Conservation (phyloP, 2,888 invertebrate species). For the Tenthredo amoena region DNA sequence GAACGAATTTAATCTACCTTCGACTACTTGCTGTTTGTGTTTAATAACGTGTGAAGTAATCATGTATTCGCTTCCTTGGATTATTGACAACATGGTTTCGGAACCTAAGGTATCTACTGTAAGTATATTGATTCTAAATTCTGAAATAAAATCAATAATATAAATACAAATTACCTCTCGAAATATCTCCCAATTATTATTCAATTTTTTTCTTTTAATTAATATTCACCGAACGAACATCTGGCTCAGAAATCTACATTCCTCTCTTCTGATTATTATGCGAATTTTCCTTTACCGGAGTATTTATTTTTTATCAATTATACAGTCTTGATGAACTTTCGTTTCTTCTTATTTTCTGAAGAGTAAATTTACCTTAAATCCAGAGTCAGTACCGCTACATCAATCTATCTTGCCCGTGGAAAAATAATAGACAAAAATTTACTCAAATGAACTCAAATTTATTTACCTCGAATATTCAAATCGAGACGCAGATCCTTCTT, state of each 20-base stretch:
- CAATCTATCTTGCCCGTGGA: background rate
- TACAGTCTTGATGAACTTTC: background rate
- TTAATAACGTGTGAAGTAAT: background rate
- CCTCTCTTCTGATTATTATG: background rate
- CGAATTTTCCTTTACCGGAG: background rate
- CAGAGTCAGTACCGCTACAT: background rate
- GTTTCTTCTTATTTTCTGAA: background rate
- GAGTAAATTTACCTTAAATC: background rate
- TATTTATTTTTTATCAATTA: conserved; percentile 26
- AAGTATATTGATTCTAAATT: background rate
- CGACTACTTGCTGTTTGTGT: background rate
- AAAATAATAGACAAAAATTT: background rate
- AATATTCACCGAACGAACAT: conserved; percentile 18
- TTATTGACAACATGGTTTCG: conserved; percentile 31
- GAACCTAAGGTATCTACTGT: background rate
- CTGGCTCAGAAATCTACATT: background rate
- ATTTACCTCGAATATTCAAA: background rate
- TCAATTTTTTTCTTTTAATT: background rate
- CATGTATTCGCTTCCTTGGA: conserved; percentile 31
- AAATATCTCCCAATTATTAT: background rate
- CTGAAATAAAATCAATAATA: background rate
- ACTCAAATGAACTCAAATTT: background rate
- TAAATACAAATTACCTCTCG: background rate
- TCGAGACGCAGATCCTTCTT: background rate
- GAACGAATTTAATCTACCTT: background rate